Evolutionary conservation across 2,797 vertebrate species (phyloP).

Genomic region (Coreius guichenoti): DNA sequence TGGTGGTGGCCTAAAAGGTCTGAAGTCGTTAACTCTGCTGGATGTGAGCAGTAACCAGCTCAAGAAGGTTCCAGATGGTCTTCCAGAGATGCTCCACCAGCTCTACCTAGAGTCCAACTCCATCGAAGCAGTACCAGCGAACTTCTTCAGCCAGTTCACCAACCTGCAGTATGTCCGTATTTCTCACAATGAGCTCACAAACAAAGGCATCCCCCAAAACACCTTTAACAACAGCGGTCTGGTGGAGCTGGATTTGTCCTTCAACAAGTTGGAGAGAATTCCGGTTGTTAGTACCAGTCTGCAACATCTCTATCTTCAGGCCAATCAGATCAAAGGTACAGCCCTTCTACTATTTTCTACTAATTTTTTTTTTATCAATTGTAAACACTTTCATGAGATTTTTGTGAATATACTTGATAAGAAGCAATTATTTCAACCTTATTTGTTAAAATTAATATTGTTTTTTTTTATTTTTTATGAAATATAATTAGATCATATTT

Average conservation of each 20-base stretch:
- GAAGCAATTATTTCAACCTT: background rate
- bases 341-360: background rate
- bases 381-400: background rate
- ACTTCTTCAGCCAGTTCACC: slow-evolving; percentile 83
- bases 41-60: slow-evolving; percentile 91
- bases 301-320: slow-evolving; percentile 95
- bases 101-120: slow-evolving; percentile 93
- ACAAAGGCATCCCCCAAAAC: slow-evolving; percentile 87
- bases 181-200: slow-evolving; percentile 90
- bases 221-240: slow-evolving; percentile 92
- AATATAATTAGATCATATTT: background rate
- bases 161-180: slow-evolving; percentile 90
- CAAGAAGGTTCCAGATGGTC: slow-evolving; percentile 85
- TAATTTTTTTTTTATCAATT: background rate
- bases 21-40: slow-evolving; percentile 87
- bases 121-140: slow-evolving; percentile 84
- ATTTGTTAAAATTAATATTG: background rate
- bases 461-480: background rate
- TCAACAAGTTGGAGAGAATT: slow-evolving; percentile 94
- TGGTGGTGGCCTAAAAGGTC: slow-evolving; percentile 79
- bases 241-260: slow-evolving; percentile 95
- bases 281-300: slow-evolving; percentile 88
- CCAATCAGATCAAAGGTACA: slow-evolving; percentile 94
- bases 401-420: background rate
- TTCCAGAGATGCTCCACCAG: slow-evolving; percentile 89